Evolutionary conservation across 2,888 invertebrate genomes (phyloP).

Genomic region (Pandemis heparana): DNA sequence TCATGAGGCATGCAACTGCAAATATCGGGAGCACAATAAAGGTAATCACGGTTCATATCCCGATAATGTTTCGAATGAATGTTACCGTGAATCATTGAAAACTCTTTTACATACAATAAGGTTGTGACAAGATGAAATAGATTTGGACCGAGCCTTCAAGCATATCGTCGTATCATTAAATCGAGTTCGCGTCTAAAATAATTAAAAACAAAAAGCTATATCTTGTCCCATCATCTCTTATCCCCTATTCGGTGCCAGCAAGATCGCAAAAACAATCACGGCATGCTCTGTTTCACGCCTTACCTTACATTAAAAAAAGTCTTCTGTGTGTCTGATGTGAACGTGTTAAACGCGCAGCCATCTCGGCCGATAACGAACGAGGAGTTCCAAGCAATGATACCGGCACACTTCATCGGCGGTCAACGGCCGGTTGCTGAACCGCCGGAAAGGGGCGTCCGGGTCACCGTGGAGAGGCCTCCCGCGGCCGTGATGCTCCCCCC

Average conservation of each 20-base stretch:
- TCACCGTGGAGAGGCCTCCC: conserved; percentile 92
- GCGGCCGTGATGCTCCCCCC: conserved; percentile 90
- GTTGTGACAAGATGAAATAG: too few species aligned
- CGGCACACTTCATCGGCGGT: conserved; percentile 92
- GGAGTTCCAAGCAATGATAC: conserved; percentile 98
- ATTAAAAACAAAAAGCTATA: neutral
- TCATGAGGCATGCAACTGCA: too few species aligned
- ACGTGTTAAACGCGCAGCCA: conserved; percentile 86
- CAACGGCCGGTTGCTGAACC: conserved; percentile 66
- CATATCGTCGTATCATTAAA: too few species aligned
- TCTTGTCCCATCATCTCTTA: neutral
- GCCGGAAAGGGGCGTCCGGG: conserved; percentile 88
- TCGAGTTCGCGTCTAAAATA: neutral
- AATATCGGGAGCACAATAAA: too few species aligned
- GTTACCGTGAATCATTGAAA: too few species aligned
- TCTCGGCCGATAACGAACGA: conserved; percentile 96
- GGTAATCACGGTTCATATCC: too few species aligned
- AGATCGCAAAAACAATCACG: neutral
- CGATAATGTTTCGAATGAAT: too few species aligned
- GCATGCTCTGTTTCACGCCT: conserved; percentile 7
- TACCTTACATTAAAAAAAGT: conserved; percentile 20
- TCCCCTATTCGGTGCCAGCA: conserved; percentile 22
- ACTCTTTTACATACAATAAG: too few species aligned
- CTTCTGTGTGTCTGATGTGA: conserved; percentile 73
- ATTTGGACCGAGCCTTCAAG: too few species aligned